Percentiles rank a stretch among this genome's conserved stretches.
Conservation (phyloP, 2,888 invertebrate genomes). For the Coelopa pilipes region DNA sequence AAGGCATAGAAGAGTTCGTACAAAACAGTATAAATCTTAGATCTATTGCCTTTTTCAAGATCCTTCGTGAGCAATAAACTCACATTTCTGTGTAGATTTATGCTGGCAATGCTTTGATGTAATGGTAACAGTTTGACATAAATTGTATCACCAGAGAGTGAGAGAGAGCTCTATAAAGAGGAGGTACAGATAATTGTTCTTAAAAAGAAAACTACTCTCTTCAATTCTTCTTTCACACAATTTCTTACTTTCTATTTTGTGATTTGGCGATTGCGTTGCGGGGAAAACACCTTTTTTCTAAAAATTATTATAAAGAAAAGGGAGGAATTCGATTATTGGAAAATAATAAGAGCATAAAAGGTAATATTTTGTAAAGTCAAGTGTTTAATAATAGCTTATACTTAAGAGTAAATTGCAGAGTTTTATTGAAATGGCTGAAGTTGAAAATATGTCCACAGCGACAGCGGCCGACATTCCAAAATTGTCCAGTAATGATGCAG, state of each 20-base stretch:
- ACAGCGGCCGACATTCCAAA: conserved; percentile 54
- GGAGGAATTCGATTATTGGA: conserved; percentile 38
- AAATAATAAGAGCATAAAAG: conserved; percentile 33
- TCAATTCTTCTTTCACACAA: conserved; percentile 3
- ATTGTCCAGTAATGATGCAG: conserved; percentile 47
- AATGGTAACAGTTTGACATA: no score
- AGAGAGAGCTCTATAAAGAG: no score
- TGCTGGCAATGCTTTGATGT: no score
- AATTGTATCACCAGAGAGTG: no score
- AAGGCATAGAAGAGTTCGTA: no score
- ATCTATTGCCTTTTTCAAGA: no score
- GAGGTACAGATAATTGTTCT: no score
- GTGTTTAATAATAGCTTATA: no score
- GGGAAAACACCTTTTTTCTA: conserved; percentile 44
- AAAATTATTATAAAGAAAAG: conserved; percentile 41
- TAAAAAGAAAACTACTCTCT: no score
- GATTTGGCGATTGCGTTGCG: conserved; percentile 46
- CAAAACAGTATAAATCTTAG: no score
- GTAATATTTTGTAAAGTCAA: conserved; percentile 25
- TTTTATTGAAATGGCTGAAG: conserved; percentile 60
- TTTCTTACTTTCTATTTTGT: conserved; percentile 61
- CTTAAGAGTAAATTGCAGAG: not conserved
- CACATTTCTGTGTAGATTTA: no score
- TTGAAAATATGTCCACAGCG: conserved; percentile 58
- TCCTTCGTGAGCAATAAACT: no score